Conservation (phyloP, 2,888 invertebrate genomes). For the Blera fallax region DNA sequence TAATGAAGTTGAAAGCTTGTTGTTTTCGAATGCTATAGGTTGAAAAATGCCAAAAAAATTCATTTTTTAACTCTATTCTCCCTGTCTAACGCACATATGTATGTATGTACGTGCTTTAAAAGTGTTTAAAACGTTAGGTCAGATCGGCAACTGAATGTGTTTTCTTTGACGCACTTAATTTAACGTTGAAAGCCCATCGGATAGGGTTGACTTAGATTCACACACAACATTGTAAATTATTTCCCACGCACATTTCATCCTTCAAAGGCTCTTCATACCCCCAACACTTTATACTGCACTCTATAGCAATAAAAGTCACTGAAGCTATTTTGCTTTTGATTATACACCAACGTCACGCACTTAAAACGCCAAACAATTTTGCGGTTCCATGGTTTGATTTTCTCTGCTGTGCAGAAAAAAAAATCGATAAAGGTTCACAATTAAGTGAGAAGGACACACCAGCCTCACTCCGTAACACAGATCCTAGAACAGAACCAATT, state of each 20-base stretch:
- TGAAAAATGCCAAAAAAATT: no score
- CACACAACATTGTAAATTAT: background rate
- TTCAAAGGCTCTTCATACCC: background rate
- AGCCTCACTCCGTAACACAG: background rate
- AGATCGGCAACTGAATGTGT: no score
- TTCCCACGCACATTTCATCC: background rate
- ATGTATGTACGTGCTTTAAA: no score
- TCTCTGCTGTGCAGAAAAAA: background rate
- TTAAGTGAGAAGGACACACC: background rate
- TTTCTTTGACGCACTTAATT: background rate
- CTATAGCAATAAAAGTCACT: slow-evolving; percentile 12
- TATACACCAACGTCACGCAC: slow-evolving; percentile 34
- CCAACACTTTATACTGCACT: background rate
- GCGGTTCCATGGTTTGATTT: slow-evolving; percentile 30
- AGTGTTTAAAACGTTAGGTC: no score
- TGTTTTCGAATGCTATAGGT: no score
- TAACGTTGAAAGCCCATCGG: background rate
- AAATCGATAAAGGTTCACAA: slow-evolving; percentile 34
- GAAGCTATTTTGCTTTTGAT: slow-evolving; percentile 26
- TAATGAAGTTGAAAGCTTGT: no score
- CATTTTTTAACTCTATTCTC: no score
- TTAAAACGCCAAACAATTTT: slow-evolving; percentile 47
- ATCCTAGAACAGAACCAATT: background rate
- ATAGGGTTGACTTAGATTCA: background rate
- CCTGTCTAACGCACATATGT: no score